Evolutionary conservation across 2,113 vertebrate species (phyloP).

Genomic region (Miniopterus natalensis): DNA sequence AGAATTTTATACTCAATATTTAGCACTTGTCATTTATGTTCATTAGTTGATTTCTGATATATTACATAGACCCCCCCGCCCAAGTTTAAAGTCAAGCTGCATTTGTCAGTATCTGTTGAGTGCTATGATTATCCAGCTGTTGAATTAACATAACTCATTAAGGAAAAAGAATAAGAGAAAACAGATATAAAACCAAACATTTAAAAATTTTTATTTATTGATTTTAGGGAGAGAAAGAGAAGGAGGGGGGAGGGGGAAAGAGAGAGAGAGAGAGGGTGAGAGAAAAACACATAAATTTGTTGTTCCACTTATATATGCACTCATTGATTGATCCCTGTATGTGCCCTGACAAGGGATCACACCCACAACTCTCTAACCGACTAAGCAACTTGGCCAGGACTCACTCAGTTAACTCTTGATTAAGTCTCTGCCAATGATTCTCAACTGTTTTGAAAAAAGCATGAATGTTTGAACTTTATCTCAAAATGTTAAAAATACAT

Average conservation of each 20-base stretch:
- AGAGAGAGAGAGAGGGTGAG: no score
- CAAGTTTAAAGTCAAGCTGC: conserved; percentile 46
- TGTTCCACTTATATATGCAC: no score
- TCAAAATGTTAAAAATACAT: not conserved
- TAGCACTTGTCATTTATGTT: not conserved
- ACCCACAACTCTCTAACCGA: no score
- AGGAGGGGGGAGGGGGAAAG: no score
- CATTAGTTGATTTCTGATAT: not conserved
- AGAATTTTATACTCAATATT: not conserved
- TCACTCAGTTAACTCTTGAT: not conserved
- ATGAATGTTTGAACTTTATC: not conserved
- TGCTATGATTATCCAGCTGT: not conserved
- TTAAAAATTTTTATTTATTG: not conserved
- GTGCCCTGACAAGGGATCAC: no score
- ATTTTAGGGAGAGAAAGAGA: no score
- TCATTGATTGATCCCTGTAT: no score
- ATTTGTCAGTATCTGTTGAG: conserved; percentile 6
- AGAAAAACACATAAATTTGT: no score
- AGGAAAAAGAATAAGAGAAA: not conserved
- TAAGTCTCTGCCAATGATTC: not conserved
- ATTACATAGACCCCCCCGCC: not conserved
- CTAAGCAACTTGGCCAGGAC: no score
- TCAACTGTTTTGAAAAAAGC: not conserved
- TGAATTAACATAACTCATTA: not conserved
- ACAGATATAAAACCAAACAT: not conserved